Base-by-base conservation (phyloP, 2,888 invertebrate genomes). In the Fissipunctia ypsillon region DNA sequence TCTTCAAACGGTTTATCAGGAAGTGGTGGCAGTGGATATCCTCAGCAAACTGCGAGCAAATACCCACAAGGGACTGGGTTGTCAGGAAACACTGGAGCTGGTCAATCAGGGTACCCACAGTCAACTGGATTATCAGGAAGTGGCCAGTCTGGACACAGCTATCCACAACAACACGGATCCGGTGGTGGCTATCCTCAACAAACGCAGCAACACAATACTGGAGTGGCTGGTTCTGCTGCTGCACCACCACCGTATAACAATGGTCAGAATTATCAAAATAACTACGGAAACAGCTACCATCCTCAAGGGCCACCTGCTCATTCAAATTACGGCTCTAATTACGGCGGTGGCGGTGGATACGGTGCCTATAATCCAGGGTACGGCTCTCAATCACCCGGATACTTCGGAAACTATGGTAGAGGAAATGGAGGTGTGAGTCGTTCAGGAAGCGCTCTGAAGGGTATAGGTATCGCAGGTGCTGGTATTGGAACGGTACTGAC, bases 401-500 rank as follows among this genome's bases (percentile, higher is more conserved):
- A 94, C 75, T 96, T 95, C 84, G 96, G 96, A 70, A 93, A 93
- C 78, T 93, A 93, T 80, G 93, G 91, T 31, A 91, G 90, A 81
- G 93, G 93, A 41, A 92, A 89, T 72, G 93, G 95, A 52, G 93
- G 95, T 35, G 86, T 95, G 25, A 92, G 94, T 85, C 92, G 94
- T 64, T 84, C 93, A 25, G 87, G 94, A 54, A 94, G 92, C 86
- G 92, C 93, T 25, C 90, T 96, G 2, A 93, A 92, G 64, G 95
- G 95, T 43, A 93, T 96, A 9, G 96, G 96, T 7, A 94, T 96
- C 61, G 96, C 95, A 9, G 96, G 95, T 57, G 96, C 95, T 70
- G 96, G 96, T 56, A 93, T 96, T 52, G 96, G 96, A 54, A 96
- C 96, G 10, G 91, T 96, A 63, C 86, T 96, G 72, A 96, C 96